Conservation (phyloP, 2,888 invertebrate genomes). For the Geophilus truncorum region DNA sequence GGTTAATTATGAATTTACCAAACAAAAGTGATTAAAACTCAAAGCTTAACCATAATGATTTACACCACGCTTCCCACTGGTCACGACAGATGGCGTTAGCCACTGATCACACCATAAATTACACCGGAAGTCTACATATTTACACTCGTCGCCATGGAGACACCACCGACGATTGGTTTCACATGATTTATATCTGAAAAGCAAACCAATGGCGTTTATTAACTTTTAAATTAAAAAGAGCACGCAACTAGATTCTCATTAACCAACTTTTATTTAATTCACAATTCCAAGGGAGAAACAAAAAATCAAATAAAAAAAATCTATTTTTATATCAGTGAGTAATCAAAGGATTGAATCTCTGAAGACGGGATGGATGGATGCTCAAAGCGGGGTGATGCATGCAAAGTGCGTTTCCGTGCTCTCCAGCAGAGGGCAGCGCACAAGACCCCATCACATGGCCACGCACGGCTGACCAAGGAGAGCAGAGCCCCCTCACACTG, state of each 20-base stretch:
- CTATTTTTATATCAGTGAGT: not conserved
- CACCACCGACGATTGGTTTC: constrained; percentile 12
- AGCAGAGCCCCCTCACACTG: constrained; percentile 7
- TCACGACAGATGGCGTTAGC: constrained; percentile 23
- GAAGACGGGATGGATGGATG: constrained; percentile 7
- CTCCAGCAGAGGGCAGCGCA: constrained; percentile 22
- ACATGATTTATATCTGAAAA: not conserved
- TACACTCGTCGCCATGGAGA: not conserved
- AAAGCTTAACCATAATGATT: constrained; percentile 8
- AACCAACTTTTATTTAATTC: no score
- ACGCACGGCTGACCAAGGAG: constrained; percentile 27
- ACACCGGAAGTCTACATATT: constrained; percentile 16
- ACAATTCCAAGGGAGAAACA: no score
- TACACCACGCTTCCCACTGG: constrained; percentile 11
- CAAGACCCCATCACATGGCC: not conserved
- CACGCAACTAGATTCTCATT: not conserved
- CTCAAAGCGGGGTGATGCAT: constrained; percentile 23
- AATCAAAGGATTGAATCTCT: not conserved
- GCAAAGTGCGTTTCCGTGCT: constrained; percentile 34
- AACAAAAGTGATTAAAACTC: constrained; percentile 25
- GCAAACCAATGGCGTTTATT: not conserved
- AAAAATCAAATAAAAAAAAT: no score
- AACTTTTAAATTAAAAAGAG: not conserved
- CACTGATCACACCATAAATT: constrained; percentile 21
- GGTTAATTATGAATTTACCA: constrained; percentile 23